Percentiles rank a stretch among this genome's conserved stretches.
phyloP scores from a whole-genome alignment of 2,888 invertebrate species.

The Drosophila stalkeri region DNA sequence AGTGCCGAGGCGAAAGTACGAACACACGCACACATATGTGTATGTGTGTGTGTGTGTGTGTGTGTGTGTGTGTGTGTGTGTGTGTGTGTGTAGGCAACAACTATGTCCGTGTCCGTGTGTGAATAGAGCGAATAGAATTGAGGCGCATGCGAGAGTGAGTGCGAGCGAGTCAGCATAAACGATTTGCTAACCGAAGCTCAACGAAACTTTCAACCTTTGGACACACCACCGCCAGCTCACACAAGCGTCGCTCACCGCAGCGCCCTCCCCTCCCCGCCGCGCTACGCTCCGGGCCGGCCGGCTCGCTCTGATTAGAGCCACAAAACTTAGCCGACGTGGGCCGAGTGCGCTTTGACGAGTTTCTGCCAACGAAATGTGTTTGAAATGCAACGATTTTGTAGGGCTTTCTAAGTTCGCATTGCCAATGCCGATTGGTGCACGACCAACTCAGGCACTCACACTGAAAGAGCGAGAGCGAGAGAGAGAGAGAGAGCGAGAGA shows the following conservation, averaged over 20 bases:
- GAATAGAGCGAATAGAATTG: slow-evolving; percentile 55
- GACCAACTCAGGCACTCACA: not conserved
- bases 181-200: slow-evolving; percentile 75
- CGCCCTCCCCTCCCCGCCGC: not conserved
- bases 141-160: slow-evolving; percentile 23
- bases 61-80: slow-evolving; percentile 7
- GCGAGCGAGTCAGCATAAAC: slow-evolving; percentile 42
- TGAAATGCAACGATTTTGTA: slow-evolving; percentile 71
- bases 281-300: not conserved
- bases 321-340: slow-evolving; percentile 48
- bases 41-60: slow-evolving; percentile 3
- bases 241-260: not conserved
- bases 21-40: slow-evolving; percentile 48
- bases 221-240: slow-evolving; percentile 1
- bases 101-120: slow-evolving; percentile 43
- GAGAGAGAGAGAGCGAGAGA: not conserved
- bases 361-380: slow-evolving; percentile 57
- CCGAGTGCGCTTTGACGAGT: slow-evolving; percentile 49
- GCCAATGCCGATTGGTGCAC: slow-evolving; percentile 15
- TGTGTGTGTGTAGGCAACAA: slow-evolving; percentile 31
- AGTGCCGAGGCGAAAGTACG: slow-evolving; percentile 74
- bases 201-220: slow-evolving; percentile 49
- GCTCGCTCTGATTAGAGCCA: slow-evolving; percentile 49
- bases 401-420: slow-evolving; percentile 63
- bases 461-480: too few relatives aligned